Base-by-base conservation (phyloP, 2,888 invertebrate genomes). In the Macrosoma leucophasiata region DNA sequence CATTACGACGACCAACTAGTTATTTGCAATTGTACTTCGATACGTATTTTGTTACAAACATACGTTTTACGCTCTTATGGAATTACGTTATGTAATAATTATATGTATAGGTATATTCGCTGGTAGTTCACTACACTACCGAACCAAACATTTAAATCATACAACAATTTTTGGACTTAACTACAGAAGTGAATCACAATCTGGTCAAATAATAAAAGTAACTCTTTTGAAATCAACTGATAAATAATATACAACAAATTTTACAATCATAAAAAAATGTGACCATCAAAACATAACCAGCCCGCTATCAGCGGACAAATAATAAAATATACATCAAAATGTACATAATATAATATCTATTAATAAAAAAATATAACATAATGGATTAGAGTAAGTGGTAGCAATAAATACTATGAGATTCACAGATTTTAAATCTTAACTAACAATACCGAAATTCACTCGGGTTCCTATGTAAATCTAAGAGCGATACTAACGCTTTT, bases 361-460 rank as follows among this genome's bases (percentile, higher is more conserved):
- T 61, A 71, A 76, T 76, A 70, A 75, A 75, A 58, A 67, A 72
- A 76, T 76, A 82, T 78, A 79, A 81, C 77, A 74, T 76, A 79
- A 79, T 76, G 74, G 58, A 72, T 78, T 73, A 81, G 65, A 76
- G 67, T 79, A 79, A 79, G 73, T 75, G 77, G 79, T 77, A 79
- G 77, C 73, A 79, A 82, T 82, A 82, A 84, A 84, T 82, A 84
- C 81, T 84, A 79, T 82, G 82, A 84, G 82, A 82, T 82, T 84
- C 84, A 82, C 82, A 84, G 82, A 82, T 84, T 81, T 74, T 62
- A 75, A 81, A 82, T 81, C 81, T 81, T 82, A 82, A 76, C 78
- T 82, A 81, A 81, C 79, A 82, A 77, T 75, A 81, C 78, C 78
- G 75, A 79, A 71, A 66, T 65, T 62, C 68, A 70, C 65, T 75